Evolutionary conservation across 2,797 vertebrate genomes (phyloP), one percentile per base, ranked within the genome.

Genomic region (Girardinus metallicus): DNA sequence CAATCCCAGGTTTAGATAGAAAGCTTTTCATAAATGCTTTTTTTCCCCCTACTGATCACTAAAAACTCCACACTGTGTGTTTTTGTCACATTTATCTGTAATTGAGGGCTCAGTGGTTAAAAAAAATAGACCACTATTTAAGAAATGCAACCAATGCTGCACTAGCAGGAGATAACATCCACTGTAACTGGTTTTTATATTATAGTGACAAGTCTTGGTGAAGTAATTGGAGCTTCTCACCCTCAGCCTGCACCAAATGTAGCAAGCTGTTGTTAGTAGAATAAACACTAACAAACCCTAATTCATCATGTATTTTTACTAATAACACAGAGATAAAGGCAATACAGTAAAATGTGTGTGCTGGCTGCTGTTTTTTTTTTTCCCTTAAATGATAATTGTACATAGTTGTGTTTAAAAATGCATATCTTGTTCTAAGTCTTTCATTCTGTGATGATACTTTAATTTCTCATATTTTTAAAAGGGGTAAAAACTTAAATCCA

Each of bases 1-100:
- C 90, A 92, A 93, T 92, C 85, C 26, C 49, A 81, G 72, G 73
- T 83, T 76, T 76, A 75, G 68, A 86, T 89, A 83, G 80, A 76
- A 49, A 76, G 70, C 88, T 85, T 91, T 90, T 89, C 68, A 77
- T 76, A 13, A 83, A 79, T 53, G 76, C 72, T 73, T 49, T 86
- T 89, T 86, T 91, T 87, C 83, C 39, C 74, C 4, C 31, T 2
- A 36, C 72, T 75, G 74, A 77, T 78, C 47, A 29, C 26, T 74
- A 70, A 84, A 80, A 85, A 57, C 77, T 74, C 9, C 8, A 75
- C 73, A 78, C 66, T 70, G 26, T 75, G 26, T 66, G 80, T 84
- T 83, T 81, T 86, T n/a, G 83, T 60, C 78, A 76, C 39, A 16
- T 66, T 64, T 76, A 82, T 88, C 77, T 62, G 75, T 57, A 46